A percentile compares a stretch with the other conserved stretches of the same genome.
These are phyloP conservation scores for Therioaphis trifolii DNA, from an alignment of 2,888 invertebrate species.

Conservation along the genomic window DNA sequence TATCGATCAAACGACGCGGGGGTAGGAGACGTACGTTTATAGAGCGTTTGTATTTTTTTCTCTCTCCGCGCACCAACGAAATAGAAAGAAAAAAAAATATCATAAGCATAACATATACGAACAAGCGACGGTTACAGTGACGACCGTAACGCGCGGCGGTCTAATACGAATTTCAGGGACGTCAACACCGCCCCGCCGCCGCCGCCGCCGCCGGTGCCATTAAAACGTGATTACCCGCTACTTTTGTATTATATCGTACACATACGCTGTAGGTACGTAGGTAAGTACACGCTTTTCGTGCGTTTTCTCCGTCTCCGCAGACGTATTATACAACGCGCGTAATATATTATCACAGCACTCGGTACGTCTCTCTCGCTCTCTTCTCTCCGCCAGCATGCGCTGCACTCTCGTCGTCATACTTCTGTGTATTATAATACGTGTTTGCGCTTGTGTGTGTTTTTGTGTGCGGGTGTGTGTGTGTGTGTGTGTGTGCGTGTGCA, in stretches of 20 bases:
- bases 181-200: constrained; percentile 14
- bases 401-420: too few species aligned
- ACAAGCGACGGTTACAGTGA: not conserved
- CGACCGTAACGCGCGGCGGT: constrained; percentile 50
- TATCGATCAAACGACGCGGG: too few species aligned
- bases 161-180: constrained; percentile 35
- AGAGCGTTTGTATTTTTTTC: too few species aligned
- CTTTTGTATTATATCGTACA: not conserved
- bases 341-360: too few species aligned
- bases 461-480: too few species aligned
- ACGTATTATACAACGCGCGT: too few species aligned
- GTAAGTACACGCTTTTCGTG: not conserved
- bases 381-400: not conserved
- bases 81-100: too few species aligned
- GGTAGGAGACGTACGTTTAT: too few species aligned
- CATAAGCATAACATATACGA: not conserved
- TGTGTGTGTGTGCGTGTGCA: not conserved
- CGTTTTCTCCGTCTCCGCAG: not conserved
- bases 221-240: constrained; percentile 30
- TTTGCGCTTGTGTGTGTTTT: not conserved
- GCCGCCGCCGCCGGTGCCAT: not conserved
- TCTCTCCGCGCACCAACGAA: too few species aligned
- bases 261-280: too few species aligned
- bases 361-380: not conserved
- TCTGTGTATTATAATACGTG: not conserved